Evolutionary conservation across 2,113 vertebrate species (phyloP), one percentile per base, ranked within the genome.

Genomic region (Syrrhaptes paradoxus): DNA sequence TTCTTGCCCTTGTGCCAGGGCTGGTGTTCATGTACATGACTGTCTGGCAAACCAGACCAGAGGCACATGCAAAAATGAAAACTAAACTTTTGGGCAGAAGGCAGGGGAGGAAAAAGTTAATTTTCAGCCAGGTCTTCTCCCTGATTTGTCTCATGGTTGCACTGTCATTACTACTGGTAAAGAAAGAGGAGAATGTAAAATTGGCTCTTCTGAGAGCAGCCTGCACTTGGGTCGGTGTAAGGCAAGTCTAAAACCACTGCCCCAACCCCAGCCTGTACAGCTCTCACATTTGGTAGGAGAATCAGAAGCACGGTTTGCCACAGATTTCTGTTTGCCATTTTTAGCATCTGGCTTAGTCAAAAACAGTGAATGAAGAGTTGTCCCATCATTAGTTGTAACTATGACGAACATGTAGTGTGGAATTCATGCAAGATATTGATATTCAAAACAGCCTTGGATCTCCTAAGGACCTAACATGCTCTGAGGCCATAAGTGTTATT

Each of bases 311-410:
- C 9, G 13, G 59, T 7, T 68, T 38, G 68, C 65, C 55, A 70
- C n/a, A 87, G 52, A n/a, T 84, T 71, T 68, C 76, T 29, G 22
- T 43, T 86, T 91, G 48, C 11, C 38, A 26, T 78, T 78, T 94
- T 55, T 90, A 90, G 48, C 34, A 70, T 36, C 19, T 49, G 34
- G 4, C 55, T 67, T 63, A 75, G 52, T 63, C 15, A 75, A 48
- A 85, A 87, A 20, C 8, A 74, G 25, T 45, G 59, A 89, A 82
- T 55, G 45, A 85, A 75, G 58, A 85, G 19, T 48, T 78, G 41
- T 55, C 34, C 17, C 67, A 25, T 24, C n/a, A 31, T 41, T 76
- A 49, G 8, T 43, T 73, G 28, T 48, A 89, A 46, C 26, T 58
- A n/a, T 24, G 19, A 90, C 43, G 32, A 77, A 10, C n/a, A 34